phyloP scores from a whole-genome alignment of 2,113 vertebrate genomes.

The Coptodon bakossiorum region DNA sequence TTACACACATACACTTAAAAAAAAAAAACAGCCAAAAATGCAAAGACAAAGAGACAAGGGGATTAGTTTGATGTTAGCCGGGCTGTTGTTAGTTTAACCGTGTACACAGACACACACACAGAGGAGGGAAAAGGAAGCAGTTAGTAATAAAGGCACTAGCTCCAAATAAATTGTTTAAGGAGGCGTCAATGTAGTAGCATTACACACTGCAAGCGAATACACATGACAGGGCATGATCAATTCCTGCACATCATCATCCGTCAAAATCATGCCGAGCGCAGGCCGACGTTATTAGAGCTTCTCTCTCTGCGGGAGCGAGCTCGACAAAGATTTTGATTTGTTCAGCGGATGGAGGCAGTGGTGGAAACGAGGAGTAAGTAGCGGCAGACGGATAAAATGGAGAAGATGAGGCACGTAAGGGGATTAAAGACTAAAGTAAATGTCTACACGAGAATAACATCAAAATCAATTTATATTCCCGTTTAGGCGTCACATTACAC shows the following conservation, averaged over 20 bases:
- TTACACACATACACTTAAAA: background rate
- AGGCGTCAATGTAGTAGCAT: background rate
- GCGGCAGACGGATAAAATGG: background rate
- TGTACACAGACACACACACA: conserved; percentile 4
- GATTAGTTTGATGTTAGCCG: conserved; percentile 28
- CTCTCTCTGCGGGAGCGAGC: background rate
- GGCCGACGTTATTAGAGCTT: background rate
- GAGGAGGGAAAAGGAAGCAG: background rate
- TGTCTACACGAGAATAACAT: conserved; percentile 11
- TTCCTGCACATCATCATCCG: background rate
- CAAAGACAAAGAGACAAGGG: conserved; percentile 27
- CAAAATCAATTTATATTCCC: conserved; percentile 7
- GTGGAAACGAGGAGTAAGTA: background rate
- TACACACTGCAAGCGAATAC: background rate
- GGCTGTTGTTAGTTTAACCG: conserved; percentile 32
- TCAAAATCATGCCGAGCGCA: background rate
- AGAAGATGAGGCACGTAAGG: background rate
- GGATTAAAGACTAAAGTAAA: conserved; percentile 35
- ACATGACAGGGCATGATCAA: background rate
- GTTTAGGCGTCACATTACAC: background rate
- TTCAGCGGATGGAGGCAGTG: background rate
- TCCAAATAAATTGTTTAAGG: background rate
- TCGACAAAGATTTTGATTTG: background rate
- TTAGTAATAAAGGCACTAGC: background rate
- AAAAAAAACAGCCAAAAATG: background rate